Base-by-base conservation (phyloP, 2,888 invertebrate genomes). In the Cistogaster globosa region DNA sequence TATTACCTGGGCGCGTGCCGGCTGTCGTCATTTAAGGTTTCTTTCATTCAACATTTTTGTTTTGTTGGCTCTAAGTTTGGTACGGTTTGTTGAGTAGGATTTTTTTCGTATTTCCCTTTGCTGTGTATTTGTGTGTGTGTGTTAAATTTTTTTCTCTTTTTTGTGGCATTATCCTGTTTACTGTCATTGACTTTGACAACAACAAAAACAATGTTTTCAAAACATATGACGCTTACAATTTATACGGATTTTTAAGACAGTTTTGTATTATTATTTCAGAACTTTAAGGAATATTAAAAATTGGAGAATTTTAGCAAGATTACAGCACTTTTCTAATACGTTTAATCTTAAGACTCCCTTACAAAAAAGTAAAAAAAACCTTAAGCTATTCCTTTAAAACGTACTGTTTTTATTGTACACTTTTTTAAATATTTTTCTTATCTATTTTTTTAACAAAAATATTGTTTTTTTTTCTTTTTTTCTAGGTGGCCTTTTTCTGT, bases 1-100 rank as follows among this genome's bases (percentile, higher is more conserved):
- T 69, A 63, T 89, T 88, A 86, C 88, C 88, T 88, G 90, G 90
- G 88, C 90, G 90, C 90, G 90, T 90, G 90, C 90, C 90, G 90
- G 90, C 90, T 90, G 90, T 90, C 91, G 90, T 90, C 89, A 87
- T 90, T 86, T 78, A 80, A 48, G 72, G 83, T 81, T 78, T 81
- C 80, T 45, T 76, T 81, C n/a, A 45, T 53, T 42, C 38, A 62
- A 57, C 4, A 48, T 6, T 36, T 55, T 62, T 74, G 78, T 38
- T 60, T 82, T 51, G 3, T 6, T 32, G 0, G 53, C 57, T 75
- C 51, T 68, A 45, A 60, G 55, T 82, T 45, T 58, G 38, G 20
- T 67, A 74, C 18, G 68, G 22, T 76, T 76, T 51, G 58, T 60
- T 77, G 60, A 57, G 83, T 78, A 60, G 9, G 36, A 60, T 42